Conservation (phyloP, 2,113 vertebrate genomes). For the Ochotona curzoniae region DNA sequence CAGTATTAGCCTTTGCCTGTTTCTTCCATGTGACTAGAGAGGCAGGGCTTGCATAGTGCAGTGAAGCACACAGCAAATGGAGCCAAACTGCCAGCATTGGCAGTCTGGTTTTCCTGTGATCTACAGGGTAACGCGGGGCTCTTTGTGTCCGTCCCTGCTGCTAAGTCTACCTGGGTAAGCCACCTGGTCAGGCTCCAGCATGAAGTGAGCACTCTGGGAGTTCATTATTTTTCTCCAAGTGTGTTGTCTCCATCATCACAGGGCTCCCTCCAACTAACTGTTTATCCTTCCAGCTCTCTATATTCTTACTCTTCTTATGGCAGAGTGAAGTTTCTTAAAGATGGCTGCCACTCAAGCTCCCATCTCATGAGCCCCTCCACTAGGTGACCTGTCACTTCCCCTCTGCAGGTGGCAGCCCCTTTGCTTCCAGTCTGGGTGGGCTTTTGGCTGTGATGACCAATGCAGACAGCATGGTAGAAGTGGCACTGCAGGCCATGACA, state of each 20-base stretch:
- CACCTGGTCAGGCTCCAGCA: neutral
- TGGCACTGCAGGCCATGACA: neutral
- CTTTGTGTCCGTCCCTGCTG: neutral
- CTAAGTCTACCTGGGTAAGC: neutral
- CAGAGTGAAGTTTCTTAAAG: slow-evolving; percentile 15
- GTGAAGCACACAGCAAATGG: neutral
- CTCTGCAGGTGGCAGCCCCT: neutral
- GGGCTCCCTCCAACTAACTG: neutral
- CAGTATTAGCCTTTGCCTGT: neutral
- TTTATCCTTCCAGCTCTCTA: slow-evolving; percentile 3
- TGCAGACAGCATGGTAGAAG: neutral
- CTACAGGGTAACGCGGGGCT: neutral
- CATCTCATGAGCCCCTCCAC: neutral
- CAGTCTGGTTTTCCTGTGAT: neutral
- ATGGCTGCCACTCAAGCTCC: neutral
- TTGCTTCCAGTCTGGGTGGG: neutral
- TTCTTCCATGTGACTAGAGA: neutral
- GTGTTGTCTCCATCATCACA: neutral
- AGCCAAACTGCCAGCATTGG: neutral
- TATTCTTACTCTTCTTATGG: neutral
- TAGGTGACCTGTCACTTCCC: neutral
- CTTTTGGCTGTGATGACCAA: neutral
- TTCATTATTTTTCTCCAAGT: neutral
- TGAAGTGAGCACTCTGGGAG: neutral
- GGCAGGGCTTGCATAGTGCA: neutral